phyloP scores from a whole-genome alignment of 2,113 vertebrate genomes.

The Dicentrarchus labrax region DNA sequence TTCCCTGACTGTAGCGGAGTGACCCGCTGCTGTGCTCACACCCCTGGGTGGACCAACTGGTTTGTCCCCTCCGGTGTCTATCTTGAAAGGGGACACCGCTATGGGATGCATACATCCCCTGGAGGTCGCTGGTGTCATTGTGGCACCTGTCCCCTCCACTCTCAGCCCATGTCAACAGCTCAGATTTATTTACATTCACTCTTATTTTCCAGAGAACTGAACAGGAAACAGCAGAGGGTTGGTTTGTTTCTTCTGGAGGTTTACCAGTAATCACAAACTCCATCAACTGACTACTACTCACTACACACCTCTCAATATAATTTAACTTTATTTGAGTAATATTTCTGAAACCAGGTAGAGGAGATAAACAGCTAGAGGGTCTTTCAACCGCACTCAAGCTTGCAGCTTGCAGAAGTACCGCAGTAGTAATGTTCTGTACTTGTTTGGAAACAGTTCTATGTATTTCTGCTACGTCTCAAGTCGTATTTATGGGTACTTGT shows the following conservation, averaged over 20 bases:
- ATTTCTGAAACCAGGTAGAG: neutral
- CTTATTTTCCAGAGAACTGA: slow-evolving; percentile 53
- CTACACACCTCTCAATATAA: too few relatives aligned
- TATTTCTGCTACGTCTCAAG: slow-evolving; percentile 25
- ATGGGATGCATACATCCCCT: slow-evolving; percentile 78
- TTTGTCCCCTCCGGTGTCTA: slow-evolving; percentile 62
- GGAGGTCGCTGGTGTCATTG: slow-evolving; percentile 74
- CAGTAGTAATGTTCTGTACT: neutral
- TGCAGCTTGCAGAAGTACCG: neutral
- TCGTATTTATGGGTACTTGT: slow-evolving; percentile 41
- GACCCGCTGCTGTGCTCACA: slow-evolving; percentile 42
- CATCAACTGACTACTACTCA: too few relatives aligned
- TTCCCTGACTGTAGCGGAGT: slow-evolving; percentile 6
- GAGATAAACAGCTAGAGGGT: neutral
- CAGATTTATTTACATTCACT: slow-evolving; percentile 77
- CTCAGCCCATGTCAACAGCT: slow-evolving; percentile 69
- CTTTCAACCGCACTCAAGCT: neutral
- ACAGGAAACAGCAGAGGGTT: neutral
- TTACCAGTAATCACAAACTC: too few relatives aligned
- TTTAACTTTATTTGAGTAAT: neutral
- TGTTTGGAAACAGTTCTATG: slow-evolving; percentile 9
- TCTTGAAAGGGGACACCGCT: slow-evolving; percentile 79
- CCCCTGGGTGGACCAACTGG: slow-evolving; percentile 69
- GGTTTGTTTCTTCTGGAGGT: neutral
- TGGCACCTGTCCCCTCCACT: slow-evolving; percentile 81